Evolutionary conservation across 2,113 vertebrate species (phyloP).

Genomic region (Notarius quadriscutis): DNA sequence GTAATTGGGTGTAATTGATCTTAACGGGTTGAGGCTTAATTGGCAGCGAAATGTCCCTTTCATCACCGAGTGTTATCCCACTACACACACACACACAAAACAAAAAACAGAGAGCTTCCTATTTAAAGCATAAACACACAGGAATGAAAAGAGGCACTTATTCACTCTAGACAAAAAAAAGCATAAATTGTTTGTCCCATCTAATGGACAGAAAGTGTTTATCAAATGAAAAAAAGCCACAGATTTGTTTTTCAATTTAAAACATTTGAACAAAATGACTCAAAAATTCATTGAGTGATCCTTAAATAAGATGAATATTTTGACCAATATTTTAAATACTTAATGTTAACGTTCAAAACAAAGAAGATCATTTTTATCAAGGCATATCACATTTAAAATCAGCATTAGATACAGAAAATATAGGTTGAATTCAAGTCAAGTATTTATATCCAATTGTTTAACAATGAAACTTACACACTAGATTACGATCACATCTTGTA

Average conservation of each 20-base stretch:
- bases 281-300: too few relatives aligned
- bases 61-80: slow-evolving; percentile 42
- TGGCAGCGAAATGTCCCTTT: slow-evolving; percentile 54
- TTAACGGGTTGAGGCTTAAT: slow-evolving; percentile 52
- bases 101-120: slow-evolving; percentile 20
- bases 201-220: slow-evolving; percentile 11
- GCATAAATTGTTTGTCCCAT: slow-evolving; percentile 1
- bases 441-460: not conserved
- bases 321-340: too few relatives aligned
- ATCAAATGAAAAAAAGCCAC: not conserved
- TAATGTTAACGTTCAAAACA: not conserved
- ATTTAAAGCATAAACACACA: slow-evolving; percentile 23
- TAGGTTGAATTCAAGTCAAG: not conserved
- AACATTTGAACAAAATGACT: not conserved
- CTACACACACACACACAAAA: slow-evolving; percentile 7
- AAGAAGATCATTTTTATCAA: not conserved
- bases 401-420: not conserved
- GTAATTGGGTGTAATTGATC: slow-evolving; percentile 55
- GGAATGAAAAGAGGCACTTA: slow-evolving; percentile 43
- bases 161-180: slow-evolving; percentile 16
- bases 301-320: too few relatives aligned
- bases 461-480: not conserved
- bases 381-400: not conserved
- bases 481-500: not conserved
- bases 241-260: not conserved